A percentile compares a stretch with the other conserved stretches of the same genome.
phyloP scores from a whole-genome alignment of 2,113 vertebrate species.

The Pseudorectes ferrugineus region DNA sequence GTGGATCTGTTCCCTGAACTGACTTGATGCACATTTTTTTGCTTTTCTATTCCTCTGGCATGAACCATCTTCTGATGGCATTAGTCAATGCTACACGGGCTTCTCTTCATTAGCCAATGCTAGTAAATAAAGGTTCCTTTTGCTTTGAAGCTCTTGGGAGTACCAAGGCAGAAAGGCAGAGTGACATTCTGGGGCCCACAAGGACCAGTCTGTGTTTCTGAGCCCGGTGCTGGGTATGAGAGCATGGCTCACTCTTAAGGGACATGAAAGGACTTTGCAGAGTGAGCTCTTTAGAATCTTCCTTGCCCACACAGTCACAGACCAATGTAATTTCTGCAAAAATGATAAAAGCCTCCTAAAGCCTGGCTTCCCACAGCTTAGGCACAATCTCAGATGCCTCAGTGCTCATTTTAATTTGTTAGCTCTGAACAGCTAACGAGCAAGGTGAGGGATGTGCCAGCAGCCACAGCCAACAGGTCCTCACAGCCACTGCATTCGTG shows the following conservation, averaged over 20 bases:
- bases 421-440: background rate
- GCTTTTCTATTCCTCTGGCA: background rate
- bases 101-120: background rate
- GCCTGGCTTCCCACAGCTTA: background rate
- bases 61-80: background rate
- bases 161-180: background rate
- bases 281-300: background rate
- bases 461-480: background rate
- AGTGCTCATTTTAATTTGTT: background rate
- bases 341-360: background rate
- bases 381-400: background rate
- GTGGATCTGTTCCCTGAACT: background rate
- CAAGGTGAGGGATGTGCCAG: background rate
- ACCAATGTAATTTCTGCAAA: background rate
- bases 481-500: background rate
- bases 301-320: background rate
- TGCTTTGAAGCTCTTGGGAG: background rate
- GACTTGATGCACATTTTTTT: background rate
- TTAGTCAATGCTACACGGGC: background rate
- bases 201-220: background rate
- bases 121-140: background rate
- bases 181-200: background rate
- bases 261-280: background rate
- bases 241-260: background rate
- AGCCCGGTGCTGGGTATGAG: background rate